Conservation (phyloP, 1,140 invertebrate species). For the Atopsyche davidsoni region DNA sequence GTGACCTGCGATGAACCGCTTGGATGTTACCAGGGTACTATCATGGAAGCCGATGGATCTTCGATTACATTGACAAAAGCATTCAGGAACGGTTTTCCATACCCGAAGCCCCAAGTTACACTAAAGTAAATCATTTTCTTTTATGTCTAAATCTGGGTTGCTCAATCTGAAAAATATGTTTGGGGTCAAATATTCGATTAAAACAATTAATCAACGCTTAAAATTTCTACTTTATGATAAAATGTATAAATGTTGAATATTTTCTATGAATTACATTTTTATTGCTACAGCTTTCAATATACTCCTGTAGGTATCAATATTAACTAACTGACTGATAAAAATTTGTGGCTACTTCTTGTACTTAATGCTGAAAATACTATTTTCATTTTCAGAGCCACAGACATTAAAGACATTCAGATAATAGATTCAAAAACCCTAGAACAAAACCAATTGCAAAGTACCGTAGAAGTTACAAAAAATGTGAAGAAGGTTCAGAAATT, state of each 20-base stretch:
- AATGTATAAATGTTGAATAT: no score
- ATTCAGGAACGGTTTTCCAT: constrained; percentile 74
- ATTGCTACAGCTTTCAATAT: no score
- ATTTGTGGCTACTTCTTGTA: no score
- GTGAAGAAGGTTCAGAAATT: constrained; percentile 35
- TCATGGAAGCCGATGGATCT: constrained; percentile 62
- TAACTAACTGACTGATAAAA: no score
- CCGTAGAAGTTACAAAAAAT: constrained; percentile 38
- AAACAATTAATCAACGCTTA: no score
- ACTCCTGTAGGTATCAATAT: no score
- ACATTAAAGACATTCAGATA: constrained; percentile 44
- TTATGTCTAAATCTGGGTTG: no score
- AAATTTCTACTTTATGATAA: no score
- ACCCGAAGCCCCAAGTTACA: constrained; percentile 43
- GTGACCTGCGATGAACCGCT: constrained; percentile 63
- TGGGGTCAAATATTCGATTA: no score
- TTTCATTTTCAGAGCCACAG: constrained; percentile 38
- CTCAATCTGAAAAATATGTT: no score
- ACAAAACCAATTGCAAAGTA: constrained; percentile 41
- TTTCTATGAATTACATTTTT: no score
- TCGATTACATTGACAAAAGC: constrained; percentile 70
- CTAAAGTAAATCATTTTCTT: constrained; percentile 37
- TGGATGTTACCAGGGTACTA: constrained; percentile 74
- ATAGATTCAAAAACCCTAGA: constrained; percentile 34
- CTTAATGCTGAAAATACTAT: not conserved